Evolutionary conservation across 2,888 invertebrate species (phyloP).

Genomic region (Drosophila fungiperda): DNA sequence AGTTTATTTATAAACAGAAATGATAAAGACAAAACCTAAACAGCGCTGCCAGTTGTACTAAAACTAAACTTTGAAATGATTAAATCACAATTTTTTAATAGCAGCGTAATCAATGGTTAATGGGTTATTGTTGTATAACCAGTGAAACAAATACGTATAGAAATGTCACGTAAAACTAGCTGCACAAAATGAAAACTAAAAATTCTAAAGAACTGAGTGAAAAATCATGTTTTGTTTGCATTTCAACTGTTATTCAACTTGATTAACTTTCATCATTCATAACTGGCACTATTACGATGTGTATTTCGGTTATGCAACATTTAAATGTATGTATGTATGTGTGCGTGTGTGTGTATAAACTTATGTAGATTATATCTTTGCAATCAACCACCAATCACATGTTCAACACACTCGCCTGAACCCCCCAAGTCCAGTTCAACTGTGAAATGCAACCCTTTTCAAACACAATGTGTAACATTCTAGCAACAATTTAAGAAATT

Average conservation of each 20-base stretch:
- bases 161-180: slow-evolving; percentile 29
- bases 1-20: background rate
- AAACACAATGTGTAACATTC: slow-evolving; percentile 27
- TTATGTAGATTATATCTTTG: slow-evolving; percentile 32
- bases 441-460: slow-evolving; percentile 41
- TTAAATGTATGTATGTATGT: too few relatives aligned
- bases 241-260: slow-evolving; percentile 10
- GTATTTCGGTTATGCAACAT: background rate
- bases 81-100: background rate
- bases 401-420: slow-evolving; percentile 20
- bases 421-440: background rate
- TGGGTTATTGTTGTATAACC: slow-evolving; percentile 1
- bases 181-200: slow-evolving; percentile 7
- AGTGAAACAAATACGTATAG: background rate
- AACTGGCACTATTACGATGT: background rate
- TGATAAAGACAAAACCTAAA: background rate
- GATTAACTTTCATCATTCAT: slow-evolving; percentile 3
- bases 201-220: slow-evolving; percentile 16
- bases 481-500: slow-evolving; percentile 35
- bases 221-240: slow-evolving; percentile 31
- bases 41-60: background rate
- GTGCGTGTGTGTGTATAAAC: background rate
- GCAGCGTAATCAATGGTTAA: background rate
- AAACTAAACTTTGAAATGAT: background rate
- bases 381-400: slow-evolving; percentile 36